A percentile compares a stretch with the other conserved stretches of the same genome.
phyloP scores from a whole-genome alignment of 1,140 invertebrate species.

The Diprion similis region DNA sequence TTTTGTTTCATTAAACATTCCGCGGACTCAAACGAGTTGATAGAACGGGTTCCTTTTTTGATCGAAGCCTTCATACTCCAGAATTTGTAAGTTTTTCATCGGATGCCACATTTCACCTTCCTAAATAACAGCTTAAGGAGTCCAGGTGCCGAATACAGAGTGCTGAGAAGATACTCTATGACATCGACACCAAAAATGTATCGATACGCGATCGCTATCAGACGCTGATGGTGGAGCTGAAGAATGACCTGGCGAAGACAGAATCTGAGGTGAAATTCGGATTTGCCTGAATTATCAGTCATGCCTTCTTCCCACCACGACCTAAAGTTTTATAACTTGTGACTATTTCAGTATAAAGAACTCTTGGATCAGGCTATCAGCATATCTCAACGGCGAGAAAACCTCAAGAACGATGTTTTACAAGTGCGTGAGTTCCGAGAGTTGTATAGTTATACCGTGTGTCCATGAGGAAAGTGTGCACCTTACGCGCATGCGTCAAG shows the following conservation, averaged over 20 bases:
- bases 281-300: neutral
- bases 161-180: slow-evolving; percentile 19
- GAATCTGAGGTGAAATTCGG: slow-evolving; percentile 30
- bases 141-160: slow-evolving; percentile 24
- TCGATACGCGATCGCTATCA: slow-evolving; percentile 25
- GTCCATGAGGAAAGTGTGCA: too few relatives aligned
- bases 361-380: slow-evolving; percentile 19
- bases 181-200: slow-evolving; percentile 27
- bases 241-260: slow-evolving; percentile 30
- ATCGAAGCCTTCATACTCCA: too few relatives aligned
- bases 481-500: too few relatives aligned
- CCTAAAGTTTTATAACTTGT: neutral
- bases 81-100: too few relatives aligned
- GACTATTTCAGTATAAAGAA: neutral
- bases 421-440: slow-evolving; percentile 23
- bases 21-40: too few relatives aligned
- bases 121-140: slow-evolving; percentile 5
- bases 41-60: too few relatives aligned
- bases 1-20: too few relatives aligned
- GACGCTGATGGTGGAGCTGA: slow-evolving; percentile 31
- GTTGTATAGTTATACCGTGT: too few relatives aligned
- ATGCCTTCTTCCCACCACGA: neutral
- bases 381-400: slow-evolving; percentile 27
- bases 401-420: slow-evolving; percentile 24
- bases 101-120: neutral